Evolutionary conservation across 2,888 invertebrate genomes (phyloP).

Genomic region (Amphipoea oculea): DNA sequence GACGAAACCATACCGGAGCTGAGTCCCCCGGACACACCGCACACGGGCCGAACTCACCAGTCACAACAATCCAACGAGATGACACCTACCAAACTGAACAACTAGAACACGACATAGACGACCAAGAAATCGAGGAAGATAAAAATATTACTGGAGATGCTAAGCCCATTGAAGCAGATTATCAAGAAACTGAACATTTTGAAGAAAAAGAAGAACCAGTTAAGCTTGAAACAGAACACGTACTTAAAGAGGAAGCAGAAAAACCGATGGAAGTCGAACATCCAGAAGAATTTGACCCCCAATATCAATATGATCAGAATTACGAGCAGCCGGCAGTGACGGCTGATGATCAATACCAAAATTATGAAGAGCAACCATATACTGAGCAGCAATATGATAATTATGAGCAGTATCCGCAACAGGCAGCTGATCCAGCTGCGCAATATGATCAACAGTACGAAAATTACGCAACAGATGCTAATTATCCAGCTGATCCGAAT

Average conservation of each 20-base stretch:
- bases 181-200: constrained; percentile 53
- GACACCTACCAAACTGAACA: constrained; percentile 69
- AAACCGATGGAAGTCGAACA: constrained; percentile 73
- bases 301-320: constrained; percentile 74
- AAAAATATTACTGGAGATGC: constrained; percentile 51
- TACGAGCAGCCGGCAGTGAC: constrained; percentile 65
- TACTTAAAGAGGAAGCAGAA: constrained; percentile 61
- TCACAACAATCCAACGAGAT: constrained; percentile 72
- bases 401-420: constrained; percentile 74
- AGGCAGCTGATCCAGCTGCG: constrained; percentile 69
- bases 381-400: constrained; percentile 69
- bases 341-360: constrained; percentile 66
- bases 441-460: constrained; percentile 77
- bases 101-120: constrained; percentile 48
- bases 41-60: constrained; percentile 73
- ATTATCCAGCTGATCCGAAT: constrained; percentile 76
- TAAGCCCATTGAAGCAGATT: constrained; percentile 43
- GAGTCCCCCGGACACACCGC: constrained; percentile 84
- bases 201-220: constrained; percentile 61
- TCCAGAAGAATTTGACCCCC: constrained; percentile 60
- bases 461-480: constrained; percentile 78
- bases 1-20: constrained; percentile 85
- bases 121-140: constrained; percentile 38
- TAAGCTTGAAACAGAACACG: constrained; percentile 47
- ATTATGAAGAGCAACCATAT: constrained; percentile 67